Evolutionary conservation across 2,113 vertebrate species (phyloP).

Genomic region (Dicentrarchus labrax): DNA sequence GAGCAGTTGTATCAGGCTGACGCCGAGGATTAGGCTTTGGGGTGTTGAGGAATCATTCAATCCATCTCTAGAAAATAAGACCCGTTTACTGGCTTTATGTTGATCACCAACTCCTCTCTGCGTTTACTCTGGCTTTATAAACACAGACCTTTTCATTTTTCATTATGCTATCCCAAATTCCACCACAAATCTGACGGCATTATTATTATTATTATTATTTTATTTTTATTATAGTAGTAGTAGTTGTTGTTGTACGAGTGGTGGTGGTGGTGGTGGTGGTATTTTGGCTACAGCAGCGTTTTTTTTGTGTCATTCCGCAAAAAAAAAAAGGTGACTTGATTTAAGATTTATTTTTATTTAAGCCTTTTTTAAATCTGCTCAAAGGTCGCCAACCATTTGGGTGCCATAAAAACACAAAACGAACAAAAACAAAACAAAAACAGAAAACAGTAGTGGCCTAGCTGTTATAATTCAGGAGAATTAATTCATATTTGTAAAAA

Average conservation of each 20-base stretch:
- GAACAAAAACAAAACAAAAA: not conserved
- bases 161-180: not conserved
- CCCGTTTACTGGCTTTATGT: not conserved
- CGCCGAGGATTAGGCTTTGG: not conserved
- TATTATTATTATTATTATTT: not conserved
- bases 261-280: not conserved
- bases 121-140: too few species aligned
- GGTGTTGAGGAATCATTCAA: not conserved
- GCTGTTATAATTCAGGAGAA: not conserved
- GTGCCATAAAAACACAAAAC: not conserved
- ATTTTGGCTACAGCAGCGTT: not conserved
- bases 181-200: not conserved
- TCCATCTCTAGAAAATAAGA: slow-evolving; percentile 2
- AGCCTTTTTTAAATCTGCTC: not conserved
- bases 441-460: fast-evolving
- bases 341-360: not conserved
- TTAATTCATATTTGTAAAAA: not conserved
- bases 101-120: not conserved
- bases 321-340: not conserved
- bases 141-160: not conserved
- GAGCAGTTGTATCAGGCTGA: not conserved
- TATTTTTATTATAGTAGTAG: not conserved
- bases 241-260: not conserved
- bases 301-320: not conserved
- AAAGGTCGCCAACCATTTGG: not conserved